Conservation (phyloP, 2,113 vertebrate genomes). For the Dendropsophus ebraccatus region DNA sequence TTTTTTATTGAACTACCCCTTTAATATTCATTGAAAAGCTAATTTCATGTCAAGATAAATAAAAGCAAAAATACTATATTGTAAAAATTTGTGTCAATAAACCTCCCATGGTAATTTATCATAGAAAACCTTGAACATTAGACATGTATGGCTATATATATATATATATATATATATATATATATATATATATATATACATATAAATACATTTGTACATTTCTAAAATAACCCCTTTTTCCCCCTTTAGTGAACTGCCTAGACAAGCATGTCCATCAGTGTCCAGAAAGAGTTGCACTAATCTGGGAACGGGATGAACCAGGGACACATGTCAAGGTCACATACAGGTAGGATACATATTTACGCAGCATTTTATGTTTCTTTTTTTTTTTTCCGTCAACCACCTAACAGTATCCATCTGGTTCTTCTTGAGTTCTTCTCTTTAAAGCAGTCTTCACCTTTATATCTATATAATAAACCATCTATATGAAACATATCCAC, state of each 20-base stretch:
- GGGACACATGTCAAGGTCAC: slow-evolving; percentile 88
- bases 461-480: no score
- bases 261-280: slow-evolving; percentile 83
- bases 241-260: slow-evolving; percentile 88
- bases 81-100: background rate
- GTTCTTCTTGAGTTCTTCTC: no score
- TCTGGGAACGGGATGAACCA: slow-evolving; percentile 94
- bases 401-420: no score
- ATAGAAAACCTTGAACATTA: background rate
- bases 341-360: slow-evolving; percentile 79
- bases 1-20: no score
- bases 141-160: background rate
- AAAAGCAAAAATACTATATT: background rate
- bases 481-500: no score
- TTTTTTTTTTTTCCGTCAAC: no score
- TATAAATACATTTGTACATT: background rate
- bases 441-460: no score
- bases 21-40: background rate
- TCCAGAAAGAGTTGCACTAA: slow-evolving; percentile 86
- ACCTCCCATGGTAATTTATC: background rate
- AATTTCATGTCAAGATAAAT: background rate
- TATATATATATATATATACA: background rate
- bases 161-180: background rate
- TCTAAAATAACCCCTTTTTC: slow-evolving; percentile 38
- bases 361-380: no score